Evolutionary conservation across 2,797 vertebrate genomes (phyloP).

Genomic region (Sebastolobus altivelis): DNA sequence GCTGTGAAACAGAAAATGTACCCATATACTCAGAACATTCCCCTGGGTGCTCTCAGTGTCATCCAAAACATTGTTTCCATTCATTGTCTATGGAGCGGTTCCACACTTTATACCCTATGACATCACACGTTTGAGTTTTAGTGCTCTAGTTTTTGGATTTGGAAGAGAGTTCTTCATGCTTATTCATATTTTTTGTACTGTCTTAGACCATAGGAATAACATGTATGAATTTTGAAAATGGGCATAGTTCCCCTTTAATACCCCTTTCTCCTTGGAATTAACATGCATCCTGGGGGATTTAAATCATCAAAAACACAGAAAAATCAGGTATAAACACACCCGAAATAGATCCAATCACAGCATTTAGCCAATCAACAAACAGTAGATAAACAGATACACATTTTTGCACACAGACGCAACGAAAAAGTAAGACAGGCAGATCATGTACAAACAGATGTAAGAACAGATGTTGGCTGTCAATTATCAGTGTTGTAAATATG

Average conservation of each 20-base stretch:
- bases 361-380: not conserved
- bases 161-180: no score
- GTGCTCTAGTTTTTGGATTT: no score
- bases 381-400: not conserved
- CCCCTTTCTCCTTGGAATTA: no score
- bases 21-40: not conserved
- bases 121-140: no score
- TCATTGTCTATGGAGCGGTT: not conserved
- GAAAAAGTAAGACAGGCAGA: not conserved
- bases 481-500: conserved; percentile 24
- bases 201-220: no score
- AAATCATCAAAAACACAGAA: not conserved
- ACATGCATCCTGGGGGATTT: not conserved
- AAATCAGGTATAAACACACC: not conserved
- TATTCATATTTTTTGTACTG: no score
- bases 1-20: not conserved
- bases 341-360: not conserved
- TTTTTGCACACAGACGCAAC: not conserved
- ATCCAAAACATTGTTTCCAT: not conserved
- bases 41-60: not conserved
- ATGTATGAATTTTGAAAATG: no score
- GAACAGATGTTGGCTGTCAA: not conserved
- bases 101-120: not conserved
- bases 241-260: no score
- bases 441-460: not conserved